A percentile compares a stretch with the other conserved stretches of the same genome.
Conservation (phyloP, 37 sponge, comb jelly and placozoan species). For the Tethya wilhelma region DNA sequence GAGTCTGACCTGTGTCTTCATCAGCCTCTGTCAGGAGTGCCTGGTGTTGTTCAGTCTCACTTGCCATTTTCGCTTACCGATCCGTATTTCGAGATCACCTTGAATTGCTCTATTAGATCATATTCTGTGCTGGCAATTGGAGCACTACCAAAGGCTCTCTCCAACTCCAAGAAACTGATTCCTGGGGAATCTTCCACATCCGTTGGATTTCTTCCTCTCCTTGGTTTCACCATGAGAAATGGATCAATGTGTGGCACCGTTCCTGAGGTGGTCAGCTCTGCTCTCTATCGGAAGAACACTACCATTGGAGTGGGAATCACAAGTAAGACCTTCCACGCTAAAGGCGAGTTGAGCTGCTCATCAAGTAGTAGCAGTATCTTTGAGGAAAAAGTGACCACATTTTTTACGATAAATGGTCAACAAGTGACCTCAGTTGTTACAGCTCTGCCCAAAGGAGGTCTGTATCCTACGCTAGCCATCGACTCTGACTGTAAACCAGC, state of each 20-base stretch:
- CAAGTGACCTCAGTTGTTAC: constrained; percentile 22
- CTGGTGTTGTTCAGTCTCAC: constrained; percentile 29
- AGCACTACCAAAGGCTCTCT: constrained; percentile 13
- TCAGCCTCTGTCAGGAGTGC: not conserved
- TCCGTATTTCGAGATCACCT: constrained; percentile 41
- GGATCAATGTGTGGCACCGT: constrained; percentile 16
- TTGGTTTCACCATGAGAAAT: constrained; percentile 53
- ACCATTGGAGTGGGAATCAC: constrained; percentile 45
- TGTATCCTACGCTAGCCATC: constrained; percentile 49
- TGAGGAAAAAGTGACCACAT: constrained; percentile 17
- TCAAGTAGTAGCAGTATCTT: not conserved
- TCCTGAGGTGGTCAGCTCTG: constrained; percentile 3
- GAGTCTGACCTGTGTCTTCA: not conserved
- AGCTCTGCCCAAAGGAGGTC: constrained; percentile 22
- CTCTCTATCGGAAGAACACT: not conserved
- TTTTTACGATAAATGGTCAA: constrained; percentile 63
- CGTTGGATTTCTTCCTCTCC: constrained; percentile 44
- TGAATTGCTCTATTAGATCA: not conserved
- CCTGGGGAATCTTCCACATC: constrained; percentile 41
- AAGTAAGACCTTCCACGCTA: not conserved
- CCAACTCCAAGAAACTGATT: constrained; percentile 8
- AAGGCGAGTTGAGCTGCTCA: not conserved
- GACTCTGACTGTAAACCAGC: constrained; percentile 10
- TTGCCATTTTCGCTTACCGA: constrained; percentile 21
- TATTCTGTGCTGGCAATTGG: constrained; percentile 44